Percentiles rank a stretch among this genome's conserved stretches.
These are phyloP conservation scores for Epizoanthus ramosus DNA, from an alignment of 92 coral and sea anemone genomes.

Conservation along the genomic window DNA sequence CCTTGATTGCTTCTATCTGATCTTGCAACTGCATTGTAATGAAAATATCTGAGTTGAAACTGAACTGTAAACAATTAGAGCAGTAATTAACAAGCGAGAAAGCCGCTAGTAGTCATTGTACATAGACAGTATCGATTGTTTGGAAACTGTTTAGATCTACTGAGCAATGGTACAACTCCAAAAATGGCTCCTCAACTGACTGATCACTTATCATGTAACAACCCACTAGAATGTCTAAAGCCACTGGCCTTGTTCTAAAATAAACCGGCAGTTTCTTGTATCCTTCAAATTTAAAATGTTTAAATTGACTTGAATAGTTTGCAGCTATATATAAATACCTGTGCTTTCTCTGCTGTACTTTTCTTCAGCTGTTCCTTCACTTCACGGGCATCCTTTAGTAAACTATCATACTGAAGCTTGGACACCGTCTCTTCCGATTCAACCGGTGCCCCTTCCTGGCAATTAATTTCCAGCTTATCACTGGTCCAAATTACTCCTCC, in stretches of 20 bases:
- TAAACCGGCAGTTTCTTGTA: no score
- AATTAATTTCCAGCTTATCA: background rate
- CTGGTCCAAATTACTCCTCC: no score
- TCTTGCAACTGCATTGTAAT: slow-evolving; percentile 60
- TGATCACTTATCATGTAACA: no score
- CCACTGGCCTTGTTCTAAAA: no score
- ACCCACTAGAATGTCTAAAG: no score
- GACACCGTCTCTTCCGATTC: slow-evolving; percentile 47
- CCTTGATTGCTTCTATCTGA: slow-evolving; percentile 57
- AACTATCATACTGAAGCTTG: slow-evolving; percentile 49
- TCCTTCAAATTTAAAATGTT: no score
- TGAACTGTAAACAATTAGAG: background rate
- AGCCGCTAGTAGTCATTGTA: no score
- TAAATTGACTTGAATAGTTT: background rate
- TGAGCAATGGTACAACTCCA: background rate
- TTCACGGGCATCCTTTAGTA: slow-evolving; percentile 56
- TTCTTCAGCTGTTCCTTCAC: slow-evolving; percentile 54
- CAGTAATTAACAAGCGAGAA: no score
- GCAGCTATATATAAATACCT: slow-evolving; percentile 54
- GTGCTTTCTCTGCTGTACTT: slow-evolving; percentile 61
- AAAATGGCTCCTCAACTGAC: no score
- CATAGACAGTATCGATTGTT: no score
- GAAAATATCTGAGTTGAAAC: no score
- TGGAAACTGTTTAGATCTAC: no score
- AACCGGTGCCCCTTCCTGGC: slow-evolving; percentile 20